Conservation (phyloP, 2,113 vertebrate species). For the Anser brachyrhynchus region DNA sequence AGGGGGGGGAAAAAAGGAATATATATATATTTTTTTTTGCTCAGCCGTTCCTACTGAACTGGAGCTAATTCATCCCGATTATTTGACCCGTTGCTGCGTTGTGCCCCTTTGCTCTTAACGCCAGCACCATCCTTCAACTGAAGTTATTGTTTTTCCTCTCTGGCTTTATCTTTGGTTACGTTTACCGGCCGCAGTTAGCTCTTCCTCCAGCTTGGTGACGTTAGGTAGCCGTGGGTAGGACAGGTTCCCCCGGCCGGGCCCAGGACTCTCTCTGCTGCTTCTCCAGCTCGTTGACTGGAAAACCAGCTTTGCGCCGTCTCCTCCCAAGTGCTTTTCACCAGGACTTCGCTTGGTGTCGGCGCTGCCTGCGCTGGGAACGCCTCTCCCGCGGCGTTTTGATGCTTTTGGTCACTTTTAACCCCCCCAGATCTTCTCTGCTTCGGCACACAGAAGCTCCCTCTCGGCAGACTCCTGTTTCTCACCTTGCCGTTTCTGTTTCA, state of each 20-base stretch:
- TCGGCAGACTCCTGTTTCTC: background rate
- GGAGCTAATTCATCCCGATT: background rate
- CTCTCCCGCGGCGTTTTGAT: background rate
- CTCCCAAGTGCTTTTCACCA: rapidly evolving
- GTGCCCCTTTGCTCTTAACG: background rate
- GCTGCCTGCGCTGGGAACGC: rapidly evolving
- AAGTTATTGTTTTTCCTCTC: background rate
- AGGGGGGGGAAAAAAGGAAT: too few species aligned
- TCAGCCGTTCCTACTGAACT: background rate
- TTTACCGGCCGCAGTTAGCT: background rate
- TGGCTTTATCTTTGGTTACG: background rate
- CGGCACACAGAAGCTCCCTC: background rate
- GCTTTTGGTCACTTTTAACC: background rate
- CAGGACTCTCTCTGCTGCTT: background rate
- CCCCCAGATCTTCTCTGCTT: background rate
- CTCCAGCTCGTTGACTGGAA: background rate
- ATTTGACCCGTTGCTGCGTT: background rate
- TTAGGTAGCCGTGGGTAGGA: background rate
- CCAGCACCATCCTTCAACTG: background rate
- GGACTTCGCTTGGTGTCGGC: rapidly evolving
- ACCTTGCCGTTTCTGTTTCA: background rate
- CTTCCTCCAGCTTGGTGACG: background rate
- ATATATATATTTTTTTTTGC: too few species aligned
- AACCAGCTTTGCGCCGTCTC: background rate
- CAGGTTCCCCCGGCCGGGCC: background rate